These are phyloP conservation scores for Falco peregrinus DNA, from an alignment of 2,797 vertebrate species.

Conservation along the genomic window DNA sequence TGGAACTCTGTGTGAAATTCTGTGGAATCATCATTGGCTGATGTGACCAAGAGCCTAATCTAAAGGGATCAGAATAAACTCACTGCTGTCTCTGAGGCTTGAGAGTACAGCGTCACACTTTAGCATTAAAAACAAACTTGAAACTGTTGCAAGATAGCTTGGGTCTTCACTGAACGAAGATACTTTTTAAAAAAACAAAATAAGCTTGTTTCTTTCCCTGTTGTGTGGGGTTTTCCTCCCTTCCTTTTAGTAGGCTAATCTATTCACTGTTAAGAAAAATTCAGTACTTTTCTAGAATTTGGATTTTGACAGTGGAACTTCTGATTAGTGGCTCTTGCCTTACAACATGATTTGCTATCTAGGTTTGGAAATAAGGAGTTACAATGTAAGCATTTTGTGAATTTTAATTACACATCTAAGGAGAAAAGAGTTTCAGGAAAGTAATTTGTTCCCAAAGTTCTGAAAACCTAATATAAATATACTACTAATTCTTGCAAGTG, in stretches of 20 bases:
- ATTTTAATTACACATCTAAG: background rate
- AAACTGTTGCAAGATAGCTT: background rate
- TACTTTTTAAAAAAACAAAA: background rate
- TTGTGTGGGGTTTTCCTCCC: fast-evolving
- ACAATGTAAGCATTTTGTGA: background rate
- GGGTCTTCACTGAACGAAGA: background rate
- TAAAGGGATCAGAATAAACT: background rate
- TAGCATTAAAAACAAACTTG: background rate
- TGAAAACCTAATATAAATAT: background rate
- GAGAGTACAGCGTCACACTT: background rate
- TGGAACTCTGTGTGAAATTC: background rate
- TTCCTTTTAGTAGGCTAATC: background rate
- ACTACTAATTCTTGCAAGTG: slow-evolving; percentile 59
- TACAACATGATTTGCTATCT: background rate
- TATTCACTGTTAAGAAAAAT: background rate
- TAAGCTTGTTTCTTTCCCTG: background rate
- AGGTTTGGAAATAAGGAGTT: background rate
- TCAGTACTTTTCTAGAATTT: background rate
- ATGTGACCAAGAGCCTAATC: background rate
- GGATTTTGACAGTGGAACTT: background rate
- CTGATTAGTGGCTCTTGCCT: background rate
- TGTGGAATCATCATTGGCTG: background rate
- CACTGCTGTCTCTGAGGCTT: background rate
- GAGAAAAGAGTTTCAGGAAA: background rate
- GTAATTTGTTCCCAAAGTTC: background rate